Base-by-base conservation (phyloP, 2,113 vertebrate species). In the Setophaga kirtlandii region DNA sequence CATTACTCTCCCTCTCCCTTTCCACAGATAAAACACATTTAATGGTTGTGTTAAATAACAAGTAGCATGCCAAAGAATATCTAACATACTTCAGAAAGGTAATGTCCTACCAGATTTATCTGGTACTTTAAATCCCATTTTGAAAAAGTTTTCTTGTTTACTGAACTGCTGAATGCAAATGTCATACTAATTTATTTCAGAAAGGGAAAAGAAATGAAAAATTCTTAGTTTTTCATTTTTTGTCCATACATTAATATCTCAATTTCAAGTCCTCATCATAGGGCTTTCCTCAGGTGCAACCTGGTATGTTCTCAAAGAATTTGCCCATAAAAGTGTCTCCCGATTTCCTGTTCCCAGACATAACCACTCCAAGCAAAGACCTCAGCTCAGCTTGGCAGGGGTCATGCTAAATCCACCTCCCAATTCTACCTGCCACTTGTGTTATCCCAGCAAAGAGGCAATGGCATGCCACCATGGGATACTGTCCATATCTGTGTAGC, bases 11-110 rank as follows among this genome's bases (percentile, higher is more conserved):
- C 22, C 56, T 46, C 56, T 88, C 47, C 15, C 11, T 44, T 94
- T 90, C 65, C 55, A 75, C 49, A 90, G 96, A 93, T 93, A 96
- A 96, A 93, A 68, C 68, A 71, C 80, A 60, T 86, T 90, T 86
- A 87, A 88, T 71, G 64, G 18, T n/a, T 77, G 14, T 46, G 37
- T 64, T 90, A 92, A 92, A 56, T 74, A 94, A 78, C 19, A 75
- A 90, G 47, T 15, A 71, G 20, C 33, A 41, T 52, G 52, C 50
- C 90, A 90, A 95, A 41, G 31, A 60, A 35, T 86, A 68, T 81
- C 46, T 88, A 73, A 37, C 55, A n/a, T 77, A 37, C 11, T 90
- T 94, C 59, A 81, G 71, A 80, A 82, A 31, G 59, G 33, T 83
- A 71, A 88, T 30, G 44, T 75, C 73, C 64, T 74, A 78, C 27